Evolutionary conservation across 2,888 invertebrate genomes (phyloP).

Genomic region (Eristalis intricaria): DNA sequence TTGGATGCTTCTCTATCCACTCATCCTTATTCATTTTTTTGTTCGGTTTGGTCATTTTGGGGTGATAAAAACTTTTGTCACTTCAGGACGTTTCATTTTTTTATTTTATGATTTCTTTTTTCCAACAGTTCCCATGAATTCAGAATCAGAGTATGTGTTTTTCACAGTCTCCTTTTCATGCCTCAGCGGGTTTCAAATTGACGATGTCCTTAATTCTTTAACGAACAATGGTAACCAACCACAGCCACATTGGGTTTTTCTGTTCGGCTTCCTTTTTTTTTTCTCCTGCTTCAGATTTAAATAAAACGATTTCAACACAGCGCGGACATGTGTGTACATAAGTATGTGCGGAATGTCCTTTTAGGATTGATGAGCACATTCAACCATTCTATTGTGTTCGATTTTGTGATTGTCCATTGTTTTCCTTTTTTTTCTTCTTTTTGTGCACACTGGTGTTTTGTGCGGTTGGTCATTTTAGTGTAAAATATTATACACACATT

Average conservation of each 20-base stretch:
- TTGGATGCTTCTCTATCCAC: background rate
- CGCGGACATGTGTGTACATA: background rate
- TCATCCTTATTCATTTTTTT: background rate
- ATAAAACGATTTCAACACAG: conserved; percentile 45
- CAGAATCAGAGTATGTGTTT: background rate
- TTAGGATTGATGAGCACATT: conserved; percentile 50
- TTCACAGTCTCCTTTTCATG: conserved; percentile 34
- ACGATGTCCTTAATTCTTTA: conserved; percentile 67
- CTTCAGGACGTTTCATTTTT: conserved; percentile 10
- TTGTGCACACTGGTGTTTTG: background rate
- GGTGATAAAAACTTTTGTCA: conserved; percentile 29
- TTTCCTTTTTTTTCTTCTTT: conserved; percentile 17
- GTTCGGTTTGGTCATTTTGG: conserved; percentile 13
- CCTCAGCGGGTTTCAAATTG: conserved; percentile 62
- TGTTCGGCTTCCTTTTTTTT: background rate
- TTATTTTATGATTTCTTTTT: conserved; percentile 27
- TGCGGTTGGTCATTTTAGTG: background rate
- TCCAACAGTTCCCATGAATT: conserved; percentile 34
- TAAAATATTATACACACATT: conserved; percentile 10
- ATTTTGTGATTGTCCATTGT: conserved; percentile 25
- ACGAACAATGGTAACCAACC: conserved; percentile 46
- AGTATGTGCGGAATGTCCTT: conserved; percentile 28
- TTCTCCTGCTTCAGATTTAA: conserved; percentile 21
- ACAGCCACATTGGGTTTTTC: background rate
- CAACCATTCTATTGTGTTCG: conserved; percentile 45